These are phyloP conservation scores for Salvelinus sp. DNA, from an alignment of 2,113 vertebrate genomes.

Conservation along the genomic window DNA sequence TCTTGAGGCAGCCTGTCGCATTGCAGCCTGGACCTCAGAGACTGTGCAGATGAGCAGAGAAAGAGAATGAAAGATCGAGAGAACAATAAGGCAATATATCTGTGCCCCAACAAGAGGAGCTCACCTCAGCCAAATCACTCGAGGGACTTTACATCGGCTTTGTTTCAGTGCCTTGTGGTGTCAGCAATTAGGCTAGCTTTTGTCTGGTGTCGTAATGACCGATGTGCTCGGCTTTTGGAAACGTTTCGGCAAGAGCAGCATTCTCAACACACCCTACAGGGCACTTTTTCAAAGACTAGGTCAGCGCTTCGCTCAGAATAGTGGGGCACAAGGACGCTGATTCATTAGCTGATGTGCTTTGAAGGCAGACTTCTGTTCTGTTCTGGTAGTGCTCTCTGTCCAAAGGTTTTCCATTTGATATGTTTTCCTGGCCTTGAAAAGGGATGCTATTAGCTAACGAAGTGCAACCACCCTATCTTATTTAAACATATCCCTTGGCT, in stretches of 20 bases:
- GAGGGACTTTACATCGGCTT: conserved; percentile 4
- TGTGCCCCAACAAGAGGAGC: background rate
- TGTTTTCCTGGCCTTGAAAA: background rate
- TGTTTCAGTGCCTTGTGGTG: conserved; percentile 2
- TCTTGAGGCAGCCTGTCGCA: conserved; percentile 19
- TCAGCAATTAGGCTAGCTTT: conserved; percentile 21
- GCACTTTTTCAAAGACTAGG: conserved; percentile 4
- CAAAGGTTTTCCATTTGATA: background rate
- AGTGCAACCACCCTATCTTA: background rate
- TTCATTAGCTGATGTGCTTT: background rate
- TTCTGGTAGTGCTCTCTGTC: too few species aligned
- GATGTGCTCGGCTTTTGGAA: conserved; percentile 5
- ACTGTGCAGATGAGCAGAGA: conserved; percentile 3
- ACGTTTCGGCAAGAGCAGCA: conserved; percentile 9
- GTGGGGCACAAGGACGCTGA: background rate
- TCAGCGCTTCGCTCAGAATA: background rate
- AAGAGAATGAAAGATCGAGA: background rate
- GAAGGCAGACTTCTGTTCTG: too few species aligned
- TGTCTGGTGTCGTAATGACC: conserved; percentile 13
- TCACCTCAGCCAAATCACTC: conserved; percentile 7
- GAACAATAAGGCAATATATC: background rate
- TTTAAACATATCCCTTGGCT: background rate
- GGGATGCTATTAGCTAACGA: background rate
- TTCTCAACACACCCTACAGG: conserved; percentile 5
- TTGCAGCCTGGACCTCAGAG: conserved; percentile 19